Base-by-base conservation (phyloP, 2,113 vertebrate species). In the Xenopus laevis region DNA sequence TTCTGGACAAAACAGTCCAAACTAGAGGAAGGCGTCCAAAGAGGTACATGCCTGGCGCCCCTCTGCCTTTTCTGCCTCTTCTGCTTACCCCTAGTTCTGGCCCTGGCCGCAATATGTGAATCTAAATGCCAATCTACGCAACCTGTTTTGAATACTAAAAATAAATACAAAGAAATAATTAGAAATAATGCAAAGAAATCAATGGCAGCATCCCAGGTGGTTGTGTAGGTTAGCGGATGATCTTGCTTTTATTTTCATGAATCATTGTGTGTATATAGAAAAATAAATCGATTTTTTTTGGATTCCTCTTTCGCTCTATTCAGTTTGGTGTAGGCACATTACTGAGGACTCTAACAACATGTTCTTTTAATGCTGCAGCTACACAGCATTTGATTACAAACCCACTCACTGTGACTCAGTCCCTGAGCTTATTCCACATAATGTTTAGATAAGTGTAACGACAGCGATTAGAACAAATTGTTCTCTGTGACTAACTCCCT, bases 391-490 rank as follows among this genome's bases (percentile, higher is more conserved):
- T 88, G 88, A 89, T 90, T 89, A 87, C 86, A 88, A 91, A 82
- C 88, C 84, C 84, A 87, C 89, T 90, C 86, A 82, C 83, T 90
- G 85, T 91, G 90, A 92, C 87, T 92, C 89, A 92, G 85, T 85
- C 59, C 47, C 59, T 64, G 59, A 47, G 82, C 89, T 87, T 89
- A 87, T 87, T 92, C 87, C 87, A 85, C 85, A 83, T 86, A 88
- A 86, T 81, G 86, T 90, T 87, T 90, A 81, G 86, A 87, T 85
- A 89, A 79, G 81, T 84, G 81, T 81, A 72, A 20, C 44, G 81
- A 83, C 8, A 86, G 84, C 84, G 82, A 83, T 77, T 83, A 81
- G 78, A 85, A 86, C 89, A 87, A 87, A 88, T 87, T 87, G 85
- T 87, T 83, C 79, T 78, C 73, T 79, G 30, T 92, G 89, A 90